A percentile compares a stretch with the other conserved stretches of the same genome.
Evolutionary conservation across 2,113 vertebrate genomes (phyloP).

Genomic region (Verasper variegatus): DNA sequence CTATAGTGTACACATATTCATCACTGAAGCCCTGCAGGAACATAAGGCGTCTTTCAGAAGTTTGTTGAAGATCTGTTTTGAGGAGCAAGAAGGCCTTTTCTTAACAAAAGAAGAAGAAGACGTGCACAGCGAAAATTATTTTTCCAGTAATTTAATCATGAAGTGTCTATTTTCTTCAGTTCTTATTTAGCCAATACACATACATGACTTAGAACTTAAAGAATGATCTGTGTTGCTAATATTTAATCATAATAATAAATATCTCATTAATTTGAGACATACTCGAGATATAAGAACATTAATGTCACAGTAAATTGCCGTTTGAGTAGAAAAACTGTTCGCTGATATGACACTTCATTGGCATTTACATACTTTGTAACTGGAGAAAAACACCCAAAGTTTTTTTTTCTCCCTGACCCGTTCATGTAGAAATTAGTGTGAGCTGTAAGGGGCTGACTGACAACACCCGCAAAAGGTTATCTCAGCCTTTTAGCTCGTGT

Average conservation of each 20-base stretch:
- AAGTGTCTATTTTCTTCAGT: too few relatives aligned
- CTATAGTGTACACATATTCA: constrained; percentile 7
- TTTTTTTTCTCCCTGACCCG: constrained; percentile 3
- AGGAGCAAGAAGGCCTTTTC: background rate
- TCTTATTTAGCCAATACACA: too few relatives aligned
- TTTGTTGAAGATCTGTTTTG: constrained; percentile 27
- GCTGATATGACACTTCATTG: background rate
- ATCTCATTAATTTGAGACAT: background rate
- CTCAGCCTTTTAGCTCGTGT: constrained; percentile 43
- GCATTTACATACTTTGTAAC: background rate
- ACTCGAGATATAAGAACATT: background rate
- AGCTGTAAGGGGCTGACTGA: constrained; percentile 40
- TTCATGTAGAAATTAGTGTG: constrained; percentile 26
- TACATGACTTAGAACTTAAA: background rate
- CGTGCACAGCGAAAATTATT: background rate
- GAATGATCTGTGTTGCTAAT: background rate
- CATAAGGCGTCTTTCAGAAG: constrained; percentile 3
- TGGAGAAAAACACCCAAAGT: background rate
- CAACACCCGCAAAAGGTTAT: constrained; percentile 56
- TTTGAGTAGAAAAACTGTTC: background rate
- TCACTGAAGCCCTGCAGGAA: constrained; percentile 20
- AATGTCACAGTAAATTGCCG: constrained; percentile 2
- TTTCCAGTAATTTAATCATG: constrained; percentile 1
- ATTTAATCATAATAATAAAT: background rate
- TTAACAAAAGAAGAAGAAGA: background rate